Evolutionary conservation across 2,113 vertebrate genomes (phyloP).

Genomic region (Uria aalge): DNA sequence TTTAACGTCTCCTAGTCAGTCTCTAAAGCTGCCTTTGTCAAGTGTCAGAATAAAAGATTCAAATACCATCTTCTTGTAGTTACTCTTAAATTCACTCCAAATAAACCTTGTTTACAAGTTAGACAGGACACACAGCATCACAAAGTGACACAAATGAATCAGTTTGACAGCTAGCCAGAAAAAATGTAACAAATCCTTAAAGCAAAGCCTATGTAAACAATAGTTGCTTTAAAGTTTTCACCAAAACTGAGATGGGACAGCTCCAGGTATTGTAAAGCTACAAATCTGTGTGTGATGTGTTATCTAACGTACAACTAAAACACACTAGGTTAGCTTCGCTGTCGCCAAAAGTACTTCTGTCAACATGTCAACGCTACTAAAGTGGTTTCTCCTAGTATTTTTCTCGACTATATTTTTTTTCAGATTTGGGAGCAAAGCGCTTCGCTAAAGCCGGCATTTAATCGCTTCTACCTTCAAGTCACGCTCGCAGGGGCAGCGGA

Average conservation of each 20-base stretch:
- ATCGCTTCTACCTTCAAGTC: neutral
- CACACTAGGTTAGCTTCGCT: neutral
- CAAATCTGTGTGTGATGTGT: rapidly evolving
- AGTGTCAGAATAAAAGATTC: neutral
- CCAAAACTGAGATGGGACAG: neutral
- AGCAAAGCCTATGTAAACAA: neutral
- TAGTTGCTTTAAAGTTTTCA: neutral
- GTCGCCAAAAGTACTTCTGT: neutral
- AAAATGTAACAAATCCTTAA: neutral
- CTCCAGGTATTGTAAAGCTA: rapidly evolving
- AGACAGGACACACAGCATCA: neutral
- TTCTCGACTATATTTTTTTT: too few relatives aligned
- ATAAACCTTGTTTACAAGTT: neutral
- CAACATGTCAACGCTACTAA: neutral
- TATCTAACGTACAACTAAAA: rapidly evolving
- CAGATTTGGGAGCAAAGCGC: neutral
- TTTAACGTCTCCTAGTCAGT: neutral
- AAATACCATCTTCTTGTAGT: neutral
- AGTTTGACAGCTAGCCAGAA: neutral
- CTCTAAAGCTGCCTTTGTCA: neutral
- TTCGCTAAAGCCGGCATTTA: neutral
- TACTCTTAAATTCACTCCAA: neutral
- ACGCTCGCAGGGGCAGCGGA: neutral
- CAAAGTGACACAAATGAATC: neutral
- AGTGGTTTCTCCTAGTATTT: neutral